These are phyloP conservation scores for Nannoperca obscura DNA, from an alignment of 2,797 vertebrate genomes.

Conservation along the genomic window DNA sequence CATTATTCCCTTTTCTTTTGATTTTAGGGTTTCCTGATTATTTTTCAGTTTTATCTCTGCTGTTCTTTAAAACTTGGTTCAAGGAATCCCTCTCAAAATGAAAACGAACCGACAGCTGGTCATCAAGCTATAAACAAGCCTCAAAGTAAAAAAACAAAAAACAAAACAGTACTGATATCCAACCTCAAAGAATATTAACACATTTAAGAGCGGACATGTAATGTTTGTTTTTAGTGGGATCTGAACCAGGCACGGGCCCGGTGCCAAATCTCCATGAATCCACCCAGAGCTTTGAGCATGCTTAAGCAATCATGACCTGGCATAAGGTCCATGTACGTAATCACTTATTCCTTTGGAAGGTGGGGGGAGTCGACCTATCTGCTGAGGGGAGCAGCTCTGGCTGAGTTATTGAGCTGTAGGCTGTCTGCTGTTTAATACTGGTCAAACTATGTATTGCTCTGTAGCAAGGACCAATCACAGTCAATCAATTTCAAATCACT, in stretches of 20 bases:
- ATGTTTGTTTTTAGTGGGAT: slow-evolving; percentile 31
- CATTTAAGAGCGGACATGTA: slow-evolving; percentile 26
- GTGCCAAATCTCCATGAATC: slow-evolving; percentile 55
- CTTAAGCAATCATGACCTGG: slow-evolving; percentile 79
- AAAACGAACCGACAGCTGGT: slow-evolving; percentile 8
- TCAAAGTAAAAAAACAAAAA: not conserved
- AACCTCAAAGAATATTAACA: slow-evolving; percentile 1
- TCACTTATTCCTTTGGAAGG: slow-evolving; percentile 79
- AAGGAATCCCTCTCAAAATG: not conserved
- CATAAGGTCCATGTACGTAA: slow-evolving; percentile 77
- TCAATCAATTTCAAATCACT: slow-evolving; percentile 47
- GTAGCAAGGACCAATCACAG: slow-evolving; percentile 26
- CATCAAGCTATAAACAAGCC: slow-evolving; percentile 13
- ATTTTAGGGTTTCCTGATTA: not conserved
- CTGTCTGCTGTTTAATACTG: slow-evolving; percentile 62
- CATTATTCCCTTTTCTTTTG: not conserved
- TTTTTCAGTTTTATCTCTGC: not conserved
- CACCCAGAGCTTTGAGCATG: slow-evolving; percentile 67
- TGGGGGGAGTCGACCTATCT: slow-evolving; percentile 70
- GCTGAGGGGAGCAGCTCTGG: slow-evolving; percentile 75
- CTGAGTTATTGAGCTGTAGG: slow-evolving; percentile 71
- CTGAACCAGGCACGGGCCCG: not conserved
- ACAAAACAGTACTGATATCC: not conserved
- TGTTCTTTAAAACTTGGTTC: not conserved
- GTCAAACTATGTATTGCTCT: slow-evolving; percentile 50